These are phyloP conservation scores for Emydoidea blandingii DNA, from an alignment of 2,797 vertebrate species.

Conservation along the genomic window DNA sequence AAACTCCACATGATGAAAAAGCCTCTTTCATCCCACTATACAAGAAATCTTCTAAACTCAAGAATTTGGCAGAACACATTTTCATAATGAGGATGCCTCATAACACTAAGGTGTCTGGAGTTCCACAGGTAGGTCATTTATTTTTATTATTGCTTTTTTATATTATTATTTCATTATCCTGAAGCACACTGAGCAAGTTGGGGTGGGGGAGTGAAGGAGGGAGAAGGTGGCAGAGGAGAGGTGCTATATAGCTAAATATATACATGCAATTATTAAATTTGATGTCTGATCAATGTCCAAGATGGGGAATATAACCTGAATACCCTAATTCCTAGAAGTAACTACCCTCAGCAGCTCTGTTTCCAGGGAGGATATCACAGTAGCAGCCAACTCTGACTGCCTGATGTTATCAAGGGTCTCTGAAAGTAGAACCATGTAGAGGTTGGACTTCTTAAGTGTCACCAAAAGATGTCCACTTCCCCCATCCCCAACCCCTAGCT, in stretches of 20 bases:
- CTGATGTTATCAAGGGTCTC: background rate
- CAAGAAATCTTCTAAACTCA: background rate
- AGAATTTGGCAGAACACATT: background rate
- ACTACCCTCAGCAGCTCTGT: background rate
- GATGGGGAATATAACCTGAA: background rate
- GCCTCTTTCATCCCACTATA: background rate
- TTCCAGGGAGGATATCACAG: background rate
- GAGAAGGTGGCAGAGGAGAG: background rate
- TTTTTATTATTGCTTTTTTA: background rate
- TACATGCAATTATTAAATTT: background rate
- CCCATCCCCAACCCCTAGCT: constrained; percentile 3
- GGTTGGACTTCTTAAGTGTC: background rate
- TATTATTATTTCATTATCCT: constrained; percentile 32
- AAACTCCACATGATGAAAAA: constrained; percentile 14
- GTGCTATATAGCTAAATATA: background rate
- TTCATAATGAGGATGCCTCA: background rate
- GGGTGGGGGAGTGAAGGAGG: background rate
- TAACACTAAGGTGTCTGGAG: constrained; percentile 13
- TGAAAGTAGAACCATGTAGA: background rate
- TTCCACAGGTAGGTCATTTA: constrained; percentile 35
- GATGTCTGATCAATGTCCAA: background rate
- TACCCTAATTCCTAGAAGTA: background rate
- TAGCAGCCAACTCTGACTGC: background rate
- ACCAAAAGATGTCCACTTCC: constrained; percentile 15
- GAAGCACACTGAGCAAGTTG: background rate